A percentile compares a stretch with the other conserved stretches of the same genome.
Evolutionary conservation across 2,888 invertebrate genomes (phyloP).

Genomic region (Quadroppia sp.): DNA sequence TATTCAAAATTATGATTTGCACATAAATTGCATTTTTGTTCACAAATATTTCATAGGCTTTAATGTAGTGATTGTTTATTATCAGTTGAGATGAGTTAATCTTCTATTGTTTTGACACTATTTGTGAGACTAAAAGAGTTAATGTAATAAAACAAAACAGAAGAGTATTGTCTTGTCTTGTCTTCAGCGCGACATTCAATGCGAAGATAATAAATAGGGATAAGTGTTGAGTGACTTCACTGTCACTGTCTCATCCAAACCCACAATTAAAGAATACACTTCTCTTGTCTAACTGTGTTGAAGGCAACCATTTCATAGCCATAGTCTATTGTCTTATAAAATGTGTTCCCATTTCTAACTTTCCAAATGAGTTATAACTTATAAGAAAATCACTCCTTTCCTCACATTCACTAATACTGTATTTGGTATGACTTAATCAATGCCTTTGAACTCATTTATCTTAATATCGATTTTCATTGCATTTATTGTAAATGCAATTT

Average conservation of each 20-base stretch:
- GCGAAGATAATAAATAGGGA: slow-evolving; percentile 29
- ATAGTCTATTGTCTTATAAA: neutral
- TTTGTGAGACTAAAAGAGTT: slow-evolving; percentile 26
- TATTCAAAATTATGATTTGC: neutral
- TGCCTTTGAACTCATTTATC: too few relatives aligned
- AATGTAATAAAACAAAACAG: slow-evolving; percentile 3
- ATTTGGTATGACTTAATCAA: too few relatives aligned
- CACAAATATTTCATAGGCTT: neutral
- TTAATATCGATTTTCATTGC: too few relatives aligned
- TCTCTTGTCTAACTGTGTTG: neutral
- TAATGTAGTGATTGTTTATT: neutral
- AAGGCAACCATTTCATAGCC: slow-evolving; percentile 4
- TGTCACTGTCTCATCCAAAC: slow-evolving; percentile 2
- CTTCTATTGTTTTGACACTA: slow-evolving; percentile 19
- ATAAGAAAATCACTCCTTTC: too few relatives aligned
- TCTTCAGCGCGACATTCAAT: slow-evolving; percentile 26
- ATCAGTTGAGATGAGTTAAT: neutral
- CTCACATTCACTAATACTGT: too few relatives aligned
- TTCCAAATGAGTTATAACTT: too few relatives aligned
- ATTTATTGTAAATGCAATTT: too few relatives aligned
- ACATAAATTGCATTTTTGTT: neutral
- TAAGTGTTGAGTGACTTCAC: slow-evolving; percentile 26
- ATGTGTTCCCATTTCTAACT: slow-evolving; percentile 5
- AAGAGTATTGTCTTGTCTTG: slow-evolving; percentile 20
- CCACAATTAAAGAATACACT: slow-evolving; percentile 34